Evolutionary conservation across 2,888 invertebrate species (phyloP).

Genomic region (Camptogramma bilineatum): DNA sequence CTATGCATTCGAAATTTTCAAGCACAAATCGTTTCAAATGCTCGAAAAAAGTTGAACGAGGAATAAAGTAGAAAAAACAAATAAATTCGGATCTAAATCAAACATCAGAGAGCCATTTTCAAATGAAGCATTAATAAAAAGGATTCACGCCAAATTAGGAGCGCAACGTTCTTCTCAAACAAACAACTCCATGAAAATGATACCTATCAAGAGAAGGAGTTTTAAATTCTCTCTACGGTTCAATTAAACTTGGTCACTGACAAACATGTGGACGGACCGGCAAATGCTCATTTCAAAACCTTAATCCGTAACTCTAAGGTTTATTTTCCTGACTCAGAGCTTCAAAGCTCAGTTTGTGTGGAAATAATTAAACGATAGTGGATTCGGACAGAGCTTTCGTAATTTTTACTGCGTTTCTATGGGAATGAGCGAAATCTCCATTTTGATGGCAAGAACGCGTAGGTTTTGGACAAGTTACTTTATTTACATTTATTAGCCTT

Average conservation of each 20-base stretch:
- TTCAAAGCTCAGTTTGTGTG: constrained; percentile 6
- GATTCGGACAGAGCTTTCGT: constrained; percentile 43
- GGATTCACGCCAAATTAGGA: constrained; percentile 11
- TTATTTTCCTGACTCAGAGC: constrained; percentile 1
- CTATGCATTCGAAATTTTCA: no score
- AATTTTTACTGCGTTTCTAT: constrained; percentile 55
- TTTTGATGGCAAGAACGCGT: constrained; percentile 50
- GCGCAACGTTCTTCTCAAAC: constrained; percentile 10
- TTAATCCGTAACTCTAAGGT: constrained; percentile 6
- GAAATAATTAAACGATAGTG: constrained; percentile 39
- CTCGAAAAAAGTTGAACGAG: no score
- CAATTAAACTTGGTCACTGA: constrained; percentile 35
- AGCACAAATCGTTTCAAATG: no score
- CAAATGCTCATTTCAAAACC: constrained; percentile 4
- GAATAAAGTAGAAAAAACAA: background rate
- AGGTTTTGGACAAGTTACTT: constrained; percentile 42
- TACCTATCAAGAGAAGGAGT: constrained; percentile 24
- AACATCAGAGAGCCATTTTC: background rate
- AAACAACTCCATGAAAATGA: constrained; percentile 24
- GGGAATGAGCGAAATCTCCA: constrained; percentile 57
- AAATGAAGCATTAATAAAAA: constrained; percentile 7
- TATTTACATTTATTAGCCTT: constrained; percentile 33
- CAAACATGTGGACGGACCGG: constrained; percentile 30
- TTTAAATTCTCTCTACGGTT: constrained; percentile 33
- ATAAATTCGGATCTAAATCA: background rate